Percentiles rank a stretch among this genome's conserved stretches.
These are phyloP conservation scores for Cyanoliseus patagonus DNA, from an alignment of 2,113 vertebrate genomes.

Conservation along the genomic window DNA sequence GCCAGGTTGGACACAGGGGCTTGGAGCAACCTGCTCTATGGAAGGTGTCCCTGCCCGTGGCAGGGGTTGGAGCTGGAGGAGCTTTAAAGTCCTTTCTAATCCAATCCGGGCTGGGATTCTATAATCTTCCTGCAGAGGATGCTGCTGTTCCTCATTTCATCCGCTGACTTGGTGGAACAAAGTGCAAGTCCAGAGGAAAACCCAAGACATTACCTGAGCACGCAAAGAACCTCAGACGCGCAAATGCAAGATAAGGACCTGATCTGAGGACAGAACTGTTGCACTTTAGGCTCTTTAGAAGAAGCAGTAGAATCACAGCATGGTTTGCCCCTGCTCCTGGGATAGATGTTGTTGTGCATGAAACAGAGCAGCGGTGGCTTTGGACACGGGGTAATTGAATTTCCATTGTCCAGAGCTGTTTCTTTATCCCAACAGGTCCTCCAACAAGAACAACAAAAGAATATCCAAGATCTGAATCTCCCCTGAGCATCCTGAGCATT, in stretches of 20 bases:
- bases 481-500: not conserved
- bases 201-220: not conserved
- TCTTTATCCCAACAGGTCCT: not conserved
- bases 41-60: not conserved
- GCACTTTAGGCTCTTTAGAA: not conserved
- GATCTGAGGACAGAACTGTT: not conserved
- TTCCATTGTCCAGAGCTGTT: not conserved
- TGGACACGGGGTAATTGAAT: too few relatives aligned
- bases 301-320: not conserved
- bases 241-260: not conserved
- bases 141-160: not conserved
- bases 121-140: not conserved
- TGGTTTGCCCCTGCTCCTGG: not conserved
- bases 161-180: not conserved
- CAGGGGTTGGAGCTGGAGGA: not conserved
- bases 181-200: not conserved
- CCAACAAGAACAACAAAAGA: not conserved
- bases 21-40: too few relatives aligned
- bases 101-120: not conserved
- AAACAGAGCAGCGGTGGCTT: not conserved
- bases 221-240: accelerated
- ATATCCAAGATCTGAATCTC: not conserved
- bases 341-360: not conserved
- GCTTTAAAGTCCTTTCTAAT: not conserved
- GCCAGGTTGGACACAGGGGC: too few relatives aligned